phyloP scores from a whole-genome alignment of 2,113 vertebrate genomes.

The Tetraodon nigroviridis region DNA sequence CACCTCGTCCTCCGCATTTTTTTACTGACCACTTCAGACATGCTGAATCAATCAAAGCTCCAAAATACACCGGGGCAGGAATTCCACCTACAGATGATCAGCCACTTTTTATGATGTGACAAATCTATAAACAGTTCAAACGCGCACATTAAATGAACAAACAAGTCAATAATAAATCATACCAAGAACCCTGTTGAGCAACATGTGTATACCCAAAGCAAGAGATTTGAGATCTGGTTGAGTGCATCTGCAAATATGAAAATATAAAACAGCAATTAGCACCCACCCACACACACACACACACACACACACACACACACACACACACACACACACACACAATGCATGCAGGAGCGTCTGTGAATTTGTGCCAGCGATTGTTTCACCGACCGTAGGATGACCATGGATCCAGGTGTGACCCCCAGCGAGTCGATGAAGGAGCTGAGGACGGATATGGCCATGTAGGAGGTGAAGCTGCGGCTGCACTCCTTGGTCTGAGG shows the following conservation, averaged over 20 bases:
- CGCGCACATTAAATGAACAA: background rate
- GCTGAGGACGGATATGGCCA: constrained; percentile 68
- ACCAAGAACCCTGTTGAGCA: constrained; percentile 80
- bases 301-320: no score
- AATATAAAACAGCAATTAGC: constrained; percentile 19
- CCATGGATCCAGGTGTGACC: constrained; percentile 69
- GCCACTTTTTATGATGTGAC: no score
- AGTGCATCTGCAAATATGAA: constrained; percentile 78
- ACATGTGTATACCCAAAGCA: constrained; percentile 79
- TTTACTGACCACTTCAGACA: constrained; percentile 87
- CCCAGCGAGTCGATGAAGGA: constrained; percentile 75
- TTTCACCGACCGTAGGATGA: constrained; percentile 77
- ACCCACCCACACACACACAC: no score
- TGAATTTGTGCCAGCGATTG: background rate
- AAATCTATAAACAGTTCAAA: no score
- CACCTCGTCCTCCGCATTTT: constrained; percentile 75
- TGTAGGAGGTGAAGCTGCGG: constrained; percentile 78
- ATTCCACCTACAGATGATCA: constrained; percentile 70
- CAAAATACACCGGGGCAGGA: constrained; percentile 84
- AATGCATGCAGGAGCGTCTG: no score
- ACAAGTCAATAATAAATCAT: constrained; percentile 39
- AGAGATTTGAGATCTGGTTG: constrained; percentile 85
- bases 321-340: no score
- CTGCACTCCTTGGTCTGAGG: constrained; percentile 72
- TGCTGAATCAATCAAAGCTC: constrained; percentile 81